Evolutionary conservation across 2,113 vertebrate species (phyloP).

Genomic region (Rousettus leschenaultii): DNA sequence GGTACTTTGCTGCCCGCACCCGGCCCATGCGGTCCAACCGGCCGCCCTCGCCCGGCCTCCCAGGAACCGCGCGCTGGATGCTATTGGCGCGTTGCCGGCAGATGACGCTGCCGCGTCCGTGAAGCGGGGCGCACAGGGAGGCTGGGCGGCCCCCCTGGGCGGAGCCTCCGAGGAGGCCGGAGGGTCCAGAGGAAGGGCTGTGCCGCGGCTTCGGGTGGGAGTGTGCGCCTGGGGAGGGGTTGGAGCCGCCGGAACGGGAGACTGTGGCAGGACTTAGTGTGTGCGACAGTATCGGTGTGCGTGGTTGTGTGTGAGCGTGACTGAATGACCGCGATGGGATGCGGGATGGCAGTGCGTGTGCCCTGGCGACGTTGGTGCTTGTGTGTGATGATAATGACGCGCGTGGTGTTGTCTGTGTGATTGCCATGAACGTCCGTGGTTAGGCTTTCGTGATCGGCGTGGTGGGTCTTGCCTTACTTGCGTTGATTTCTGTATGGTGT

Average conservation of each 20-base stretch:
- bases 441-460: background rate
- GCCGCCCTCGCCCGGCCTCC: background rate
- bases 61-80: background rate
- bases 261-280: background rate
- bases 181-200: fast-evolving
- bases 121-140: background rate
- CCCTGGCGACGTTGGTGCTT: background rate
- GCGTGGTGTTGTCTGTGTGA: background rate
- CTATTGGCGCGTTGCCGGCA: background rate
- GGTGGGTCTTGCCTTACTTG: background rate
- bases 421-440: background rate
- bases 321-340: background rate
- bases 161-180: background rate
- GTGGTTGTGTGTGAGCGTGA: background rate
- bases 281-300: background rate
- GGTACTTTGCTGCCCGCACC: fast-evolving
- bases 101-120: background rate
- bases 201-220: background rate
- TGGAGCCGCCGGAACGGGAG: background rate
- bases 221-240: background rate
- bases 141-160: background rate
- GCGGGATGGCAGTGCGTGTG: background rate
- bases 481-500: background rate
- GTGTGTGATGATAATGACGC: background rate
- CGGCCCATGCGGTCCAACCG: fast-evolving